These are phyloP conservation scores for Paedocypris micromegethes DNA, from an alignment of 2,797 vertebrate species.

Conservation along the genomic window DNA sequence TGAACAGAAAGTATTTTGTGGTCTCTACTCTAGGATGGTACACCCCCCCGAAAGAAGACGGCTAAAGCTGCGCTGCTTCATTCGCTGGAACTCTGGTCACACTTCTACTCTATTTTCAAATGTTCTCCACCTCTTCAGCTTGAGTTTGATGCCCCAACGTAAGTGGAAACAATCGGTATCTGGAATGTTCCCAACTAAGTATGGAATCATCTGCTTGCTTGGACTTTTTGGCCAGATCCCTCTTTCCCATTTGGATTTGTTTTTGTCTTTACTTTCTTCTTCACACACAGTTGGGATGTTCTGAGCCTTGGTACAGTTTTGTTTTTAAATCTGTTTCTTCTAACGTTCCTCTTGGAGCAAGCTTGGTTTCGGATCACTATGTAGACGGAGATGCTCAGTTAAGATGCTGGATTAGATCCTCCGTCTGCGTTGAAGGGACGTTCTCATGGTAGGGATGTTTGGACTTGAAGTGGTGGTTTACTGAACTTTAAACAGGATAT, in stretches of 20 bases:
- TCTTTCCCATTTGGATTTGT: constrained; percentile 12
- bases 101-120: constrained; percentile 50
- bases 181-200: constrained; percentile 15
- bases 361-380: constrained; percentile 32
- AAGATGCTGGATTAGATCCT: constrained; percentile 26
- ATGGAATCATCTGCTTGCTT: constrained; percentile 10
- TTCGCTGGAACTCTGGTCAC: constrained; percentile 63
- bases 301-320: constrained; percentile 33
- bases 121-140: constrained; percentile 51
- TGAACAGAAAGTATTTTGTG: background rate
- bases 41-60: constrained; percentile 95
- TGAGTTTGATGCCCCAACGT: constrained; percentile 53
- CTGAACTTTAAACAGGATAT: constrained; percentile 38
- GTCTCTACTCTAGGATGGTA: constrained; percentile 79
- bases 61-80: constrained; percentile 66
- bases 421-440: constrained; percentile 30
- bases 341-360: constrained; percentile 23
- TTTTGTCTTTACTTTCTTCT: constrained; percentile 37
- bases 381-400: constrained; percentile 16
- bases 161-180: constrained; percentile 28
- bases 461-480: constrained; percentile 31
- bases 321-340: constrained; percentile 2
- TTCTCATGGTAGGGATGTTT: constrained; percentile 17
- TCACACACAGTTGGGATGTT: constrained; percentile 7
- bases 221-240: constrained; percentile 28